A percentile compares a stretch with the other conserved stretches of the same genome.
Conservation (phyloP, 2,888 invertebrate species). For the Cephus spinipes region DNA sequence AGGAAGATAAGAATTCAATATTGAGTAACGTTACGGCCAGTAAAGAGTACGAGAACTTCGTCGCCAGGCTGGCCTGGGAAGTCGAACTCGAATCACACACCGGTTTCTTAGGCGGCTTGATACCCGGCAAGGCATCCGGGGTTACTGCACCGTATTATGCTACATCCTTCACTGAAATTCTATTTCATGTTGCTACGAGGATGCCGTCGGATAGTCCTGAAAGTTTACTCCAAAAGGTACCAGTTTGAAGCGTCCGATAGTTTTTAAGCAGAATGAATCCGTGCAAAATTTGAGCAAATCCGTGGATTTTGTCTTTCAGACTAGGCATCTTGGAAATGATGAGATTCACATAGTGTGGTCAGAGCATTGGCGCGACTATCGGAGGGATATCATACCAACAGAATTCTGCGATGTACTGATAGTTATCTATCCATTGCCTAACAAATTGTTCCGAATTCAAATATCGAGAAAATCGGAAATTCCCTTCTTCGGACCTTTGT, state of each 20-base stretch:
- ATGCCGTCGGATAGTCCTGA: constrained; percentile 94
- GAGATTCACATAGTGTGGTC: constrained; percentile 99
- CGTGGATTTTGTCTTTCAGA: constrained; percentile 68
- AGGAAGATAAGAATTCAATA: constrained; percentile 96
- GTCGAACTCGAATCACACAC: constrained; percentile 94
- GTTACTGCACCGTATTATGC: constrained; percentile 95
- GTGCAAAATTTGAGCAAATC: not conserved
- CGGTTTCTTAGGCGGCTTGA: constrained; percentile 94
- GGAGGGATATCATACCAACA: constrained; percentile 96
- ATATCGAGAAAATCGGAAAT: constrained; percentile 78
- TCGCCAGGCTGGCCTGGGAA: constrained; percentile 81
- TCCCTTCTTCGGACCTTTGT: constrained; percentile 95
- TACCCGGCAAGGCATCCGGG: constrained; percentile 90
- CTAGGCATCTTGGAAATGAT: constrained; percentile 96
- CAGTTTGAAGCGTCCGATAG: not conserved
- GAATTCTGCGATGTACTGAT: constrained; percentile 99
- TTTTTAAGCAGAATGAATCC: constrained; percentile 3
- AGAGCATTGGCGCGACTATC: constrained; percentile 95
- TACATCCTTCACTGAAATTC: constrained; percentile 91
- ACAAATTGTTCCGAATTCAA: constrained; percentile 88
- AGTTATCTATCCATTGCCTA: constrained; percentile 92
- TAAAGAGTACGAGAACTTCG: constrained; percentile 89
- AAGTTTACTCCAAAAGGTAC: constrained; percentile 86
- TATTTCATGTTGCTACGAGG: constrained; percentile 98
- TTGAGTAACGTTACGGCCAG: constrained; percentile 92